Evolutionary conservation across 2,888 invertebrate species (phyloP), one percentile per base, ranked within the genome.

Genomic region (Trissolcus japonicus): DNA sequence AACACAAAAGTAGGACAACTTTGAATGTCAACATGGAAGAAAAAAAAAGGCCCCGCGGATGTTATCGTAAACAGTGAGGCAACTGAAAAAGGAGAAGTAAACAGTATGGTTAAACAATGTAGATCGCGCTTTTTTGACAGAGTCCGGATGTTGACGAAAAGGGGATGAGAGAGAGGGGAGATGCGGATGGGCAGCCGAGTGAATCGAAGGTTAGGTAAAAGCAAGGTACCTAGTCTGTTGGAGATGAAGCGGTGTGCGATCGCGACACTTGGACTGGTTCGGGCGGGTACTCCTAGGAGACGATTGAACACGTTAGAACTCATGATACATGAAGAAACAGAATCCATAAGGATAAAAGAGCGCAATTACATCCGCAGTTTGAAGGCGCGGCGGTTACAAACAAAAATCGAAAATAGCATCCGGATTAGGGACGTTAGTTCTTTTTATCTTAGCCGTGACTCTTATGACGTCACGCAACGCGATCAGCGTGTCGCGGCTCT

Each of bases 241-340:
- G 54, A 35, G 54, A 53, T 29, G 59, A 46, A 41, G 17, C 14
- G 21, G 17, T 48, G 59, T 29, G 67, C 25, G 55, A 63, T 46
- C 72, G 72, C 67, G 67, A 69, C 73, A 73, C 74, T 78, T 35
- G 80, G 76, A 80, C 76, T 75, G 59, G 77, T 73, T 66, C 76
- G 62, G 82, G 83, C 84, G 81, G 82, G 79, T 83, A 85, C 86
- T 85, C 87, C 87, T 88, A 85, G 81, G 86, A 86, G 87, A 85
- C 84, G 84, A 87, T 84, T 87, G 84, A 86, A 87, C 83, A 86
- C 83, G 85, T 85, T 85, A 84, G 82, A 84, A 84, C 82, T 83
- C 82, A 83, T 82, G 77, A 81, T 82, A 82, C 60, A 74, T 74
- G 74, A 67, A 67, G 82, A 80, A 78, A 77, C 65, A 80, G 78